Evolutionary conservation across 2,113 vertebrate species (phyloP).

Genomic region (Platichthys stellatus): DNA sequence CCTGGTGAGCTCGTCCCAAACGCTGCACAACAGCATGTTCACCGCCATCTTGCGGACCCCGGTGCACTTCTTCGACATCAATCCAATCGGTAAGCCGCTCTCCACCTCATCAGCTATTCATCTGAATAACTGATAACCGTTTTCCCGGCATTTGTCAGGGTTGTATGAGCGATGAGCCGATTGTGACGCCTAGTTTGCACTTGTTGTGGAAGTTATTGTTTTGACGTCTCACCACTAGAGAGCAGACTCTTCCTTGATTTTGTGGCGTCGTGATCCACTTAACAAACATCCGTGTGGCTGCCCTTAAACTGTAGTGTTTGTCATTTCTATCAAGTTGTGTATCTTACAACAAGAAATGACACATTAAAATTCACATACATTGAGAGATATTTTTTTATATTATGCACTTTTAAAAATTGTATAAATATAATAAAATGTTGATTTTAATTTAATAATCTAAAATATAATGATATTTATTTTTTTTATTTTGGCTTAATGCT

Average conservation of each 20-base stretch:
- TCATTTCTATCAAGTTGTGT: background rate
- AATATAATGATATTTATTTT: too few relatives aligned
- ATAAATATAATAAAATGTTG: too few relatives aligned
- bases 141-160: background rate
- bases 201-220: constrained; percentile 19
- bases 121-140: constrained; percentile 2
- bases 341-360: background rate
- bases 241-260: constrained; percentile 70
- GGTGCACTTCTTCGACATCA: constrained; percentile 91
- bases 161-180: background rate
- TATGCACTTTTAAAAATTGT: too few relatives aligned
- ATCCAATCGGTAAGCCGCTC: constrained; percentile 89
- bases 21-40: constrained; percentile 94
- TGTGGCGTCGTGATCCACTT: constrained; percentile 6
- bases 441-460: too few relatives aligned
- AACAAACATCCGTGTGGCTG: constrained; percentile 17
- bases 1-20: constrained; percentile 88
- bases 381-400: background rate
- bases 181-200: constrained; percentile 1
- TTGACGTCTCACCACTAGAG: constrained; percentile 73
- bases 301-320: constrained; percentile 10
- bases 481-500: too few relatives aligned
- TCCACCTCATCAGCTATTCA: background rate
- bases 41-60: constrained; percentile 88
- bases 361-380: background rate